Evolutionary conservation across 2,888 invertebrate species (phyloP).

Genomic region (Euzetes globulus): DNA sequence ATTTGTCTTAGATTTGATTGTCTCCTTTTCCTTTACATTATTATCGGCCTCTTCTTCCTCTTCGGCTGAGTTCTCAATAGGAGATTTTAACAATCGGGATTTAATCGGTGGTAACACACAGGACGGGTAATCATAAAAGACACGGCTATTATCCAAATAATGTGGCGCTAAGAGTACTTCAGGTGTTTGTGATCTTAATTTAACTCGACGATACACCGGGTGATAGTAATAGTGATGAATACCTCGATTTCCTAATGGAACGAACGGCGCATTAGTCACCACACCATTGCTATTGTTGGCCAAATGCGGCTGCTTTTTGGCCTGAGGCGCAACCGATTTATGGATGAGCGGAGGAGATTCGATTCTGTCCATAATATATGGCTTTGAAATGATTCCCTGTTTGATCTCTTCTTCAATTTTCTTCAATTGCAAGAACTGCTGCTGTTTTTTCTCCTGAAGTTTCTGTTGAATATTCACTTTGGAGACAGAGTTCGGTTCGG

Average conservation of each 20-base stretch:
- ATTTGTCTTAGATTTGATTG: constrained; percentile 31
- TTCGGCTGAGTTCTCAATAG: constrained; percentile 36
- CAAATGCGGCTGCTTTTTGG: constrained; percentile 58
- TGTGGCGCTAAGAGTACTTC: constrained; percentile 71
- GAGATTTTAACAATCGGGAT: constrained; percentile 30
- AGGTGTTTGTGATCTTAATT: constrained; percentile 61
- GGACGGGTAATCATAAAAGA: constrained; percentile 49
- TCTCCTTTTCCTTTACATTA: constrained; percentile 1
- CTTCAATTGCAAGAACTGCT: constrained; percentile 71
- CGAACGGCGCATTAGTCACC: background rate
- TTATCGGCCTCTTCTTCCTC: constrained; percentile 35
- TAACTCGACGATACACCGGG: constrained; percentile 38
- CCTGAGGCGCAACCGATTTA: constrained; percentile 60
- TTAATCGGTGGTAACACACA: constrained; percentile 36
- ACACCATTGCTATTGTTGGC: constrained; percentile 6
- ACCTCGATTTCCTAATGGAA: constrained; percentile 38
- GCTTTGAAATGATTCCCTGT: constrained; percentile 59
- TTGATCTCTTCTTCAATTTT: constrained; percentile 80
- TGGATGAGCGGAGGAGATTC: constrained; percentile 47
- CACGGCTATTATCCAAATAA: constrained; percentile 56
- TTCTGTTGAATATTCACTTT: constrained; percentile 78
- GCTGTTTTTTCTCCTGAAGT: constrained; percentile 76
- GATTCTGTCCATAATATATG: constrained; percentile 45
- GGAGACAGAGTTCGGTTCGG: constrained; percentile 53
- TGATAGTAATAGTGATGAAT: constrained; percentile 37